These are phyloP conservation scores for Aeoliscus strigatus DNA, from an alignment of 2,797 vertebrate genomes.

Conservation along the genomic window DNA sequence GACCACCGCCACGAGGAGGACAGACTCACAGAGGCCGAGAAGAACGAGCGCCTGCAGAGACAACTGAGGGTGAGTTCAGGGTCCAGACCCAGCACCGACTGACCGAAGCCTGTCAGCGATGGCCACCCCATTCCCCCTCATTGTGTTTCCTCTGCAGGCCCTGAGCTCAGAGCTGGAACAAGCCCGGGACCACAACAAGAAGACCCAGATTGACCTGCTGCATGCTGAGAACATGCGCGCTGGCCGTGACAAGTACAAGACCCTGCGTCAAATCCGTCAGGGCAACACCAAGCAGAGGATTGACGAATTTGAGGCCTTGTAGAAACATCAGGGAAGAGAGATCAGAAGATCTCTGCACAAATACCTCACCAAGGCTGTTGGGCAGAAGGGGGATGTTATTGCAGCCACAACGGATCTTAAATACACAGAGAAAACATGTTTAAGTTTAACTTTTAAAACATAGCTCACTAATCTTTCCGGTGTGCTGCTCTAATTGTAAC, in stretches of 20 bases:
- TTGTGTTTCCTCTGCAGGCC: slow-evolving; percentile 60
- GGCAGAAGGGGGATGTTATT: slow-evolving; percentile 20
- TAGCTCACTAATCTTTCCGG: slow-evolving; percentile 35
- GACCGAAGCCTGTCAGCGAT: no score
- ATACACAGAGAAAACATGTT: no score
- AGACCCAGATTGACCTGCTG: slow-evolving; percentile 85
- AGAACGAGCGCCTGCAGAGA: slow-evolving; percentile 86
- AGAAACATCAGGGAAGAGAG: slow-evolving; percentile 37
- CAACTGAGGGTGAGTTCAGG: slow-evolving; percentile 82
- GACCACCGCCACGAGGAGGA: slow-evolving; percentile 86
- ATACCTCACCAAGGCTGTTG: slow-evolving; percentile 31
- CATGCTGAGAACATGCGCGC: slow-evolving; percentile 85
- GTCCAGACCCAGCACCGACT: not conserved
- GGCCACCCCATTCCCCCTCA: no score
- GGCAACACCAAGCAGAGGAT: slow-evolving; percentile 99
- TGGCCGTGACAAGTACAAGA: slow-evolving; percentile 98
- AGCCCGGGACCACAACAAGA: slow-evolving; percentile 81
- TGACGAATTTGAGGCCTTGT: slow-evolving; percentile 96
- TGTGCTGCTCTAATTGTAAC: slow-evolving; percentile 14
- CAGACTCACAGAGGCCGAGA: slow-evolving; percentile 87
- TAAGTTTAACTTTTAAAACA: no score
- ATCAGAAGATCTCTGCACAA: slow-evolving; percentile 8
- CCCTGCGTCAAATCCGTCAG: slow-evolving; percentile 91
- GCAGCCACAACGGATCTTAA: slow-evolving; percentile 2
- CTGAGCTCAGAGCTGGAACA: slow-evolving; percentile 88